Percentiles rank a stretch among this genome's conserved stretches.
Conservation (phyloP, 2,797 vertebrate species). For the Pangasius krempfi region DNA sequence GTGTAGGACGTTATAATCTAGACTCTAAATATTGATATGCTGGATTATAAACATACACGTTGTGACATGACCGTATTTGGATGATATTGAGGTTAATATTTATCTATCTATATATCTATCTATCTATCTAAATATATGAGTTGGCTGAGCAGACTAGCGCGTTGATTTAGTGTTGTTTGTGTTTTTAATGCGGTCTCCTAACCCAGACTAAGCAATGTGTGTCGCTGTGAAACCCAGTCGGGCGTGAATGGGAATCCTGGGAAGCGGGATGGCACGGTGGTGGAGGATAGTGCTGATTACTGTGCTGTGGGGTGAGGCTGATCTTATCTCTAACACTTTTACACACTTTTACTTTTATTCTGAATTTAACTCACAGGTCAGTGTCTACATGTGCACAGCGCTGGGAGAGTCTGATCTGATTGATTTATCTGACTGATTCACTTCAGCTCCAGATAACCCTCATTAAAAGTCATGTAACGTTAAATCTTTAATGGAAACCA, state of each 20-base stretch:
- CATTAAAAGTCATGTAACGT: not conserved
- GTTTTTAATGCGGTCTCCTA: not conserved
- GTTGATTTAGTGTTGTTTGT: not conserved
- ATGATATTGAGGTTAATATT: not conserved
- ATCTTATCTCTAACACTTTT: conserved; percentile 51
- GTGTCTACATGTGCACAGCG: not conserved
- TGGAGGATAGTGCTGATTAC: conserved; percentile 63
- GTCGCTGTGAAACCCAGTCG: not conserved
- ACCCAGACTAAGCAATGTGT: not conserved
- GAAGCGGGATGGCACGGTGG: conserved; percentile 64
- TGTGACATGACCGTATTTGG: not conserved
- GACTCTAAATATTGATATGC: not conserved
- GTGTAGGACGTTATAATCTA: not conserved
- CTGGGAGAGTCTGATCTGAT: not conserved
- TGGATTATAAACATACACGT: not conserved
- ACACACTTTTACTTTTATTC: not conserved
- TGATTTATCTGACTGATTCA: not conserved
- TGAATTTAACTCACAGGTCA: conserved; percentile 11
- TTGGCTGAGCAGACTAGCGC: not conserved
- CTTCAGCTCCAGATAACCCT: not conserved
- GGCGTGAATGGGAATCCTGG: conserved; percentile 19
- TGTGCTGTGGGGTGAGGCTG: conserved; percentile 74
- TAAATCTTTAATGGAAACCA: not conserved
- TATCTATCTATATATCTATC: not conserved
- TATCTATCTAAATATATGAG: not conserved